Base-by-base conservation (phyloP, 2,113 vertebrate species). In the Dunckerocampus dactyliophorus region DNA sequence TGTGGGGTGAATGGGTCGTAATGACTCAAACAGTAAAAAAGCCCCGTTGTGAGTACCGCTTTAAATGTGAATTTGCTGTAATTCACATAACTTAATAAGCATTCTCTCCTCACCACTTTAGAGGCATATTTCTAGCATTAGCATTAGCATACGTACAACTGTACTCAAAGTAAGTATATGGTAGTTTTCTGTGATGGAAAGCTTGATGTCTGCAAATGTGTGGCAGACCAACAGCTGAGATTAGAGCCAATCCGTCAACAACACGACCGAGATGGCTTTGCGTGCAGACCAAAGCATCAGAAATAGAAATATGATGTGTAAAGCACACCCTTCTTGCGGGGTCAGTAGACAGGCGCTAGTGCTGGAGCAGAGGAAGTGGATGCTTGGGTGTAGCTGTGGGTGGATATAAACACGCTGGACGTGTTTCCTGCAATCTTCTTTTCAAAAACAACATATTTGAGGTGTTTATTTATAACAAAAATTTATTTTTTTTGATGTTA, bases 281-380 rank as follows among this genome's bases (percentile, higher is more conserved):
- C 20, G 59, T 45, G 37, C 22, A 65, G 65, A 66, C 63, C 60
- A 55, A 74, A 58, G 46, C 68, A 57, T 48, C 75, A 63, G 51
- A 79, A 87, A 85, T 79, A 83, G 81, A 80, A 84, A 80, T 69
- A 82, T 81, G 83, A 86, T 83, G 83, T 81, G 81, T 79, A 83
- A 89, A 89, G 86, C 87, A 90, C 87, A 81, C 85, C 87, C 90
- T 74, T 75, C 68, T 63, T 85, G 86, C 15, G 82, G 89, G 73
- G 62, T 52, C 58, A 54, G 59, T 20, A 72, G 75, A 65, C 82
- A 67, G 59, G 67, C n/a, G 73, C 80, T 82, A 72, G 79, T 77
- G 52, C 77, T 71, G 79, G 77, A 77, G 71, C 63, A 63, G 53
- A 79, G 74, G 77, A 89, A 89, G 85, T 71, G 62, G 67, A 75